These are phyloP conservation scores for Drosophila nigrodunni DNA, from an alignment of 1,140 invertebrate species.

Conservation along the genomic window DNA sequence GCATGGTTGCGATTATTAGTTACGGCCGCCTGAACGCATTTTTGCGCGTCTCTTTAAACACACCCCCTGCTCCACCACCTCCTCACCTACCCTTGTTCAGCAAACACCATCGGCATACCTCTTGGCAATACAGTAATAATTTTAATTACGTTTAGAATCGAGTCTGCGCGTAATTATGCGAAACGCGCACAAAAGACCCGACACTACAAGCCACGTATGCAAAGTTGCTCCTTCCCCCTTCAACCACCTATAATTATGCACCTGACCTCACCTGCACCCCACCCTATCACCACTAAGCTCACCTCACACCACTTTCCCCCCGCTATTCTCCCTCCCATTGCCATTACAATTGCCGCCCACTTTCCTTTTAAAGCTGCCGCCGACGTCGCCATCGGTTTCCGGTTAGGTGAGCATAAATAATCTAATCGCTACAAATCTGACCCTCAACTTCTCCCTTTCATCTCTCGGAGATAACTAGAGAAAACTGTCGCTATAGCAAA, in stretches of 20 bases:
- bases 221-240: conserved; percentile 35
- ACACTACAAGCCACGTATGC: conserved; percentile 39
- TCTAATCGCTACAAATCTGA: conserved; percentile 62
- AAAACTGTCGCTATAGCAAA: too few relatives aligned
- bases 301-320: background rate
- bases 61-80: background rate
- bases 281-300: background rate
- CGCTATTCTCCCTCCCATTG: background rate
- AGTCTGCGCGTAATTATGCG: conserved; percentile 81
- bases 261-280: conserved; percentile 7
- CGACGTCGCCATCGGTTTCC: conserved; percentile 39
- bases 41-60: conserved; percentile 51
- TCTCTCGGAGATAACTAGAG: too few relatives aligned
- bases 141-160: conserved; percentile 77
- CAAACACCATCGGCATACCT: background rate
- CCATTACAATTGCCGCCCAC: conserved; percentile 51
- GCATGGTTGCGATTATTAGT: conserved; percentile 76
- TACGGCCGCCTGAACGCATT: conserved; percentile 81
- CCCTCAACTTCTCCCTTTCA: background rate
- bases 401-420: conserved; percentile 70
- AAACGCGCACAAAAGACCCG: conserved; percentile 56
- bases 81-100: background rate
- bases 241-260: conserved; percentile 56
- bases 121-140: conserved; percentile 61
- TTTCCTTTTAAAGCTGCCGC: conserved; percentile 75